Conservation (phyloP, 2,888 invertebrate genomes). For the Tubulanus polymorphus region DNA sequence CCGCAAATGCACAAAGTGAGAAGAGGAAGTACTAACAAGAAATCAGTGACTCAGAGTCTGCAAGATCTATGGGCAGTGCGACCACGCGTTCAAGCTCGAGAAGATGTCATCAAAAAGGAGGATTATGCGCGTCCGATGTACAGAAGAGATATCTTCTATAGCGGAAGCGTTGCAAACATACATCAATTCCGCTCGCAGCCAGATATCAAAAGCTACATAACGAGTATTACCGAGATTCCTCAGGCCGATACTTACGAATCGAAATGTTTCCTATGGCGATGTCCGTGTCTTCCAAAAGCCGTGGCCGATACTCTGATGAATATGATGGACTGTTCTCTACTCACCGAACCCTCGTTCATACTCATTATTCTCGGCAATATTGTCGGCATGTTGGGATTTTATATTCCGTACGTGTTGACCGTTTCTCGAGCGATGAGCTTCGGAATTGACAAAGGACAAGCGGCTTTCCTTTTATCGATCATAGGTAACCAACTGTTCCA, state of each 20-base stretch:
- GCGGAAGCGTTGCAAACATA: constrained; percentile 88
- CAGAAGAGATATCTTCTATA: constrained; percentile 95
- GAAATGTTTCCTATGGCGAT: constrained; percentile 20
- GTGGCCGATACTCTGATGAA: constrained; percentile 62
- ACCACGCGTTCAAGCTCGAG: background rate
- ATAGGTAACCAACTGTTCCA: constrained; percentile 43
- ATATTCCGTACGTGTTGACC: constrained; percentile 47
- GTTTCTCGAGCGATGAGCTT: constrained; percentile 29
- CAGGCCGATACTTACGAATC: constrained; percentile 24
- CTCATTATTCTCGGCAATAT: constrained; percentile 85
- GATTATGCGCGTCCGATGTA: constrained; percentile 71
- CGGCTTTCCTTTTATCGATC: constrained; percentile 53
- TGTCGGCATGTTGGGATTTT: constrained; percentile 44
- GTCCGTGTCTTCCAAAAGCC: constrained; percentile 46
- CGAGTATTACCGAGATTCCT: constrained; percentile 85
- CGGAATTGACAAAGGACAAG: constrained; percentile 54
- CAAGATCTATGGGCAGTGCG: constrained; percentile 7
- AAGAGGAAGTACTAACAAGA: background rate
- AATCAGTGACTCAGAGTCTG: constrained; percentile 2
- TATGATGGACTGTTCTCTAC: constrained; percentile 85
- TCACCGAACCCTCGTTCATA: constrained; percentile 86
- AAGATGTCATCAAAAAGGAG: constrained; percentile 24
- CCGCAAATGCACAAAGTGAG: background rate
- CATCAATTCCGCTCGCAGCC: constrained; percentile 82
- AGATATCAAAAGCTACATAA: constrained; percentile 82